Evolutionary conservation across 1,140 invertebrate species (phyloP), one percentile per base, ranked within the genome.

Genomic region (Manduca sexta): DNA sequence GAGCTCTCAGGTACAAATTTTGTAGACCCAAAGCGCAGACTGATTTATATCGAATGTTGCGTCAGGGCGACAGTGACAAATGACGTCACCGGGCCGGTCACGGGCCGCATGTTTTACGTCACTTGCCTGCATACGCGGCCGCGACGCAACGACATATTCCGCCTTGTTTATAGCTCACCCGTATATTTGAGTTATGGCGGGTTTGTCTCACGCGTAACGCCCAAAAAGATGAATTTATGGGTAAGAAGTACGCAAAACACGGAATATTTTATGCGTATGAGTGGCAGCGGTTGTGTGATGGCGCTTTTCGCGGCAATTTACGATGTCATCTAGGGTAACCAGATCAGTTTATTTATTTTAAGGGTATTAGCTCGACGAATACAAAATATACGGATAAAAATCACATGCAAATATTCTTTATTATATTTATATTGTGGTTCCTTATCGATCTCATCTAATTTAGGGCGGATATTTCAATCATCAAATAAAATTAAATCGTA

Each of bases 141-240:
- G 47, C 55, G 63, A 66, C 53, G 57, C 58, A 53, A 48, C 54
- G 37, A 44, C 49, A 49, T 63, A 58, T 64, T 44, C 57, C 58
- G 51, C 64, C 47, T 60, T 57, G 49, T 62, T 67, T 67, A 30
- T 30, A 43, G 21, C 53, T 26, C 49, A 53, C 60, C 61, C 63
- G 67, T 52, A 52, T 69, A 59, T 66, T 64, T 75, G 74, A 80
- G 60, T 74, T 76, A 76, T 74, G 62, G 66, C 56, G 55, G 59
- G 59, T 65, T 69, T 69, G 70, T 71, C 64, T 68, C 48, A 46
- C 54, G 47, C 57, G 56, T 64, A 58, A 69, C 62, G 56, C 41
- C 51, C 50, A 30, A 51, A 45, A 69, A 62, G 62, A 69, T 52
- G 52, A 54, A 58, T 71, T 71, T 68, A 68, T 62, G 57, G 17